Percentiles rank a stretch among this genome's conserved stretches.
phyloP scores from a whole-genome alignment of 2,888 invertebrate species.

The Eucriotettix oculatus region DNA sequence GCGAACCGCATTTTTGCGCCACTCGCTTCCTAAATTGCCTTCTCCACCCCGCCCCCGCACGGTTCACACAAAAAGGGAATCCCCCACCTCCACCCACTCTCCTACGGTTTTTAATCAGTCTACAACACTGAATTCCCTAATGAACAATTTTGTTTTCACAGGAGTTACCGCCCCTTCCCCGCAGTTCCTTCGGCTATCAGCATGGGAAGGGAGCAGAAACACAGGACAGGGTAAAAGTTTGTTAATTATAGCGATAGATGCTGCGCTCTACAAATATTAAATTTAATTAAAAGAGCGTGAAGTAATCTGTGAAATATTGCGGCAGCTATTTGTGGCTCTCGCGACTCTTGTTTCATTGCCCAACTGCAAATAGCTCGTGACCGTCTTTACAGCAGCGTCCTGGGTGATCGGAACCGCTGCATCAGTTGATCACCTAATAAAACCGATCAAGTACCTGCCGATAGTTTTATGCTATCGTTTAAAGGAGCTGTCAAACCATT shows the following conservation, averaged over 20 bases:
- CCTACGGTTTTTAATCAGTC: conserved; percentile 10
- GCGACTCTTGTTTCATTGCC: no score
- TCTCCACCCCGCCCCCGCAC: neutral
- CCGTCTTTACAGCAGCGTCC: no score
- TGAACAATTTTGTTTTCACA: conserved; percentile 12
- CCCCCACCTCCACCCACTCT: neutral
- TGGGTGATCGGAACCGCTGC: no score
- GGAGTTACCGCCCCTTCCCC: conserved; percentile 3
- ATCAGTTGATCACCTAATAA: no score
- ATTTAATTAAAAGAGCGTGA: conserved; percentile 6
- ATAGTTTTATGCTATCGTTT: no score
- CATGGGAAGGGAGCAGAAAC: neutral
- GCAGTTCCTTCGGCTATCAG: neutral
- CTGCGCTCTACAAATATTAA: conserved; percentile 4
- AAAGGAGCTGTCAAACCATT: no score
- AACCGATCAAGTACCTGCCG: no score
- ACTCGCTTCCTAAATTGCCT: conserved; percentile 3
- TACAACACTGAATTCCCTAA: conserved; percentile 11
- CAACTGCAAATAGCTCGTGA: no score
- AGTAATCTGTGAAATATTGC: no score
- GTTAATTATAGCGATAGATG: conserved; percentile 11
- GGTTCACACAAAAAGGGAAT: conserved; percentile 1
- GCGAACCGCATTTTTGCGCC: neutral
- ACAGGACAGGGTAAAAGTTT: conserved; percentile 3
- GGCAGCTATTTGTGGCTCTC: no score